Percentiles rank a stretch among this genome's conserved stretches.
These are phyloP conservation scores for Drosophila ochracea DNA, from an alignment of 2,888 invertebrate genomes.

Conservation along the genomic window DNA sequence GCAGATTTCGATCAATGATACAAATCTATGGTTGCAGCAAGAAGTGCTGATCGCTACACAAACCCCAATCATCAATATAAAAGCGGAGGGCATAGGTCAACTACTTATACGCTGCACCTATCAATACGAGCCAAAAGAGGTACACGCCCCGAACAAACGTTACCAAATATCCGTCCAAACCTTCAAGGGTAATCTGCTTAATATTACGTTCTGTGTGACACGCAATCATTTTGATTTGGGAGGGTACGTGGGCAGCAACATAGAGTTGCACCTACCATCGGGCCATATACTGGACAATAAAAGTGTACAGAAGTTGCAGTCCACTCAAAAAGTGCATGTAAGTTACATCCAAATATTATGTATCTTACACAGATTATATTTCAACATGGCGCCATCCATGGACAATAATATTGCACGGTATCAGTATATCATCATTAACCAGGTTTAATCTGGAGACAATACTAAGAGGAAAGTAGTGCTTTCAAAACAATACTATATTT, in stretches of 20 bases:
- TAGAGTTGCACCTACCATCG: slow-evolving; percentile 32
- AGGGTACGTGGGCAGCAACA: slow-evolving; percentile 32
- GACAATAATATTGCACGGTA: too few species aligned
- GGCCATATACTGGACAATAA: slow-evolving; percentile 22
- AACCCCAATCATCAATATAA: slow-evolving; percentile 3
- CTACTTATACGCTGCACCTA: slow-evolving; percentile 31
- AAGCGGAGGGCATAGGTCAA: slow-evolving; percentile 24
- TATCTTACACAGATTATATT: background rate
- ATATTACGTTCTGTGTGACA: slow-evolving; percentile 13
- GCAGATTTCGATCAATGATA: background rate
- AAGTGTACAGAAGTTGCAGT: background rate
- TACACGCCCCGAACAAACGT: background rate
- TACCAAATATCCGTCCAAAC: background rate
- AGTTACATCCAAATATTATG: slow-evolving; percentile 6
- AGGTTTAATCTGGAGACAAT: background rate
- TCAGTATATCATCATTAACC: background rate
- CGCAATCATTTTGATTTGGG: slow-evolving; percentile 5
- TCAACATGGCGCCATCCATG: background rate
- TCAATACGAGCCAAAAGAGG: background rate
- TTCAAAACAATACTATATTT: background rate
- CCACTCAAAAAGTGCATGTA: slow-evolving; percentile 9
- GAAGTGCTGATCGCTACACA: background rate
- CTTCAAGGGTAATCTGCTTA: background rate
- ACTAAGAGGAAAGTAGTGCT: background rate
- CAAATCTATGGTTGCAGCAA: slow-evolving; percentile 8